These are phyloP conservation scores for Ciconia nigra DNA, from an alignment of 2,797 vertebrate species.

Conservation along the genomic window DNA sequence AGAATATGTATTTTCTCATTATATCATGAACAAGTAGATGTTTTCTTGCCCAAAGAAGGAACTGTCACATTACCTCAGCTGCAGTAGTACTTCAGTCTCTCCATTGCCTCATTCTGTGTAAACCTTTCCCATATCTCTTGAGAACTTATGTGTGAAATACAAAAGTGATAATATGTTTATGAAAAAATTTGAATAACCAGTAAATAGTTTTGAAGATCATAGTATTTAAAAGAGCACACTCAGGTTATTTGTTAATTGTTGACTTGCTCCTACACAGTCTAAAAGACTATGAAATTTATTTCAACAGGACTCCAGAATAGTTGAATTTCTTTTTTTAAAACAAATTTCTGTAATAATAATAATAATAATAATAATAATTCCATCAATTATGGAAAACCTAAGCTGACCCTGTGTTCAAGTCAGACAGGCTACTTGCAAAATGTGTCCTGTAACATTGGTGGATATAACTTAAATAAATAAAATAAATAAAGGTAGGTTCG, in stretches of 20 bases:
- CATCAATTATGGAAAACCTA: background rate
- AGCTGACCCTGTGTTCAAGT: background rate
- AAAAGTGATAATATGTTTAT: background rate
- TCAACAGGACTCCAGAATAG: background rate
- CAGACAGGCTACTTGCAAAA: background rate
- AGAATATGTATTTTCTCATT: conserved; percentile 1
- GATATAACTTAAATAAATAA: background rate
- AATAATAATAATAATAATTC: background rate
- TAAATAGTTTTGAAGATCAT: background rate
- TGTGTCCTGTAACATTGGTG: background rate
- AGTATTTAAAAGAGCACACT: background rate
- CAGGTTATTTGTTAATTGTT: background rate
- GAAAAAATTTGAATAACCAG: background rate
- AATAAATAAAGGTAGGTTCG: background rate
- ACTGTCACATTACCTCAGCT: background rate
- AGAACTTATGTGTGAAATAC: background rate
- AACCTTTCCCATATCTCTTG: background rate
- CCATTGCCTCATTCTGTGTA: background rate
- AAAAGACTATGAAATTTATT: background rate
- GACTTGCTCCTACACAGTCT: background rate
- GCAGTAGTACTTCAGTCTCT: background rate
- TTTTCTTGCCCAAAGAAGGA: background rate
- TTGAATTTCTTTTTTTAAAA: background rate
- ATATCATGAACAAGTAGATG: background rate
- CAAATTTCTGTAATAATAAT: background rate